Percentiles rank a stretch among this genome's conserved stretches.
These are phyloP conservation scores for Ditylenchus dipsaci DNA, from an alignment of 1,140 invertebrate species.

Conservation along the genomic window DNA sequence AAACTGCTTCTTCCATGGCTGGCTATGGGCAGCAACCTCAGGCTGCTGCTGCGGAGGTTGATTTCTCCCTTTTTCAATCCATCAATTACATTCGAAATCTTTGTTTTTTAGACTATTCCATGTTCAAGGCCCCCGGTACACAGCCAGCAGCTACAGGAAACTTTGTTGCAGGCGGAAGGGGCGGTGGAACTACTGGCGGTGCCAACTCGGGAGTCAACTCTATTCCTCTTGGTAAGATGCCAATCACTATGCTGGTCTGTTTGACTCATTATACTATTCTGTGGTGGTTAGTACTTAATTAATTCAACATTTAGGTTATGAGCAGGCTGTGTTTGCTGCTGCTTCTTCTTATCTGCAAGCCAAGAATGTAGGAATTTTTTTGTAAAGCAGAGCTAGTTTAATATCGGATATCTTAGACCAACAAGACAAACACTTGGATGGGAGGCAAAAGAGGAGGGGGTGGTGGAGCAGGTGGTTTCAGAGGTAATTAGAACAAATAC, in stretches of 20 bases:
- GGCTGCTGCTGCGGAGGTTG: conserved; percentile 11
- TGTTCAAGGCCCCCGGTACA: conserved; percentile 5
- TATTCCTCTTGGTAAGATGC: background rate
- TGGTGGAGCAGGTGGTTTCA: background rate
- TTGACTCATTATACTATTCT: background rate
- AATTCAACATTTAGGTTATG: conserved; percentile 31
- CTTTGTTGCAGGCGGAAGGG: background rate
- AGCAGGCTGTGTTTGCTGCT: conserved; percentile 36
- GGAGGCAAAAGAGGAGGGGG: background rate
- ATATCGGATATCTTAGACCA: too few species aligned
- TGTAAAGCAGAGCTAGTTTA: too few species aligned
- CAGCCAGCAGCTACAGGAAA: background rate
- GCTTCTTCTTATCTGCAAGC: conserved; percentile 27
- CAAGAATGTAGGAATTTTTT: conserved; percentile 16
- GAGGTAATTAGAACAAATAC: background rate
- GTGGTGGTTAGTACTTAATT: background rate
- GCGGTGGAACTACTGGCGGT: background rate
- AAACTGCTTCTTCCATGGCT: background rate
- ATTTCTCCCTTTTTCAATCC: background rate
- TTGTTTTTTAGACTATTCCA: background rate
- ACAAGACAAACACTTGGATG: conserved; percentile 14
- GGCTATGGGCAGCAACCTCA: conserved; percentile 6
- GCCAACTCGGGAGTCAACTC: background rate
- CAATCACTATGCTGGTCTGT: background rate
- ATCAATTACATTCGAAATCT: background rate